Conservation (phyloP, 2,888 invertebrate genomes). For the Sthenelais limicola region DNA sequence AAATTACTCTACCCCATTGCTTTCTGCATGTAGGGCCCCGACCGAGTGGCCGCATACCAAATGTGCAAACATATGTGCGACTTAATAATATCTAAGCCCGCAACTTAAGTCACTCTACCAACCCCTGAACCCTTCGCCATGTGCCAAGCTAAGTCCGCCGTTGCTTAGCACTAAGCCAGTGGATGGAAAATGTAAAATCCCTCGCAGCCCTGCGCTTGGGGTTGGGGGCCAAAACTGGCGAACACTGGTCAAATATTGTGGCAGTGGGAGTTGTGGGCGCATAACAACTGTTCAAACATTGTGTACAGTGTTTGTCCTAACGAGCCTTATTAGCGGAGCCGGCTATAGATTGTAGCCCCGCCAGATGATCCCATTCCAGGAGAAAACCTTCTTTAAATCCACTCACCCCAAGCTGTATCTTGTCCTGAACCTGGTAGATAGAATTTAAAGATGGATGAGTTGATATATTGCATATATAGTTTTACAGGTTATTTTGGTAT, state of each 20-base stretch:
- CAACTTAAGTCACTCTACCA: background rate
- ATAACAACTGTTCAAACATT: slow-evolving; percentile 28
- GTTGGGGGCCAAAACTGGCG: slow-evolving; percentile 4
- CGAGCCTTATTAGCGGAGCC: too few relatives aligned
- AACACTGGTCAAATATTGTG: slow-evolving; percentile 36
- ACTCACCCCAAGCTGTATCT: too few relatives aligned
- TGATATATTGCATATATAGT: too few relatives aligned
- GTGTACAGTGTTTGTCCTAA: too few relatives aligned
- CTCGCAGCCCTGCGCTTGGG: background rate
- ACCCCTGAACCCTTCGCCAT: slow-evolving; percentile 1
- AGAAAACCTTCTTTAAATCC: too few relatives aligned
- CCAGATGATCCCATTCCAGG: too few relatives aligned
- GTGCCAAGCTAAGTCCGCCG: background rate
- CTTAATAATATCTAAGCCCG: background rate
- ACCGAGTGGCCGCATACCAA: slow-evolving; percentile 17
- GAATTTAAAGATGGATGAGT: too few relatives aligned
- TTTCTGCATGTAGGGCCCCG: background rate
- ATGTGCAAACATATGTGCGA: too few relatives aligned
- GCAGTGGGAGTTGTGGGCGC: slow-evolving; percentile 16
- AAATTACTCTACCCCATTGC: background rate
- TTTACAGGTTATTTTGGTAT: too few relatives aligned
- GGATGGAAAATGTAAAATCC: background rate
- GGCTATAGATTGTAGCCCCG: too few relatives aligned
- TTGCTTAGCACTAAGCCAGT: background rate
- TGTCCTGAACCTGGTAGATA: too few relatives aligned